Conservation (phyloP, 53 echinoderm and acorn worm genomes). For the Astropecten irregularis region DNA sequence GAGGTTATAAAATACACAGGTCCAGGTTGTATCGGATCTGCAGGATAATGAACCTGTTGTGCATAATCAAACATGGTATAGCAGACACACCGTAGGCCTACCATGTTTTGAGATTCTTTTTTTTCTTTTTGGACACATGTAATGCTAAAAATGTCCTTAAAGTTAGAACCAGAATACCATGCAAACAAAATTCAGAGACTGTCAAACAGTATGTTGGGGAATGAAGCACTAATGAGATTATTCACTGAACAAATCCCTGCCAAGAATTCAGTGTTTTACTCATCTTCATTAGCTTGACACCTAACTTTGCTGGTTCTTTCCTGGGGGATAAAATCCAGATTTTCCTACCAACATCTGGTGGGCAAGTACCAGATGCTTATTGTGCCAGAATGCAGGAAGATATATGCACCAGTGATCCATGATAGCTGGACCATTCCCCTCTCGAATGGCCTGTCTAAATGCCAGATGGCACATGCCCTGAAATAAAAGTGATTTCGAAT, state of each 20-base stretch:
- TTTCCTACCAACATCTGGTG: constrained; percentile 18
- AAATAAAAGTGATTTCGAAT: not conserved
- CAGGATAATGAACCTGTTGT: too few species aligned
- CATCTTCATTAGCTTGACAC: not conserved
- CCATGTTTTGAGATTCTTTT: not conserved
- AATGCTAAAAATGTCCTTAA: not conserved
- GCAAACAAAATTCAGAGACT: too few species aligned
- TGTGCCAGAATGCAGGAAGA: constrained; percentile 26
- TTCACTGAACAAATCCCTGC: constrained; percentile 1
- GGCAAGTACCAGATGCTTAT: constrained; percentile 11
- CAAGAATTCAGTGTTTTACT: not conserved
- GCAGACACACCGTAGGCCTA: too few species aligned
- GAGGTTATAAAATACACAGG: too few species aligned
- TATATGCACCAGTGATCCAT: constrained; percentile 50
- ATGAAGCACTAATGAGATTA: too few species aligned
- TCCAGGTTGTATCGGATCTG: too few species aligned
- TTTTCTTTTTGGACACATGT: not conserved
- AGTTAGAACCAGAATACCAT: not conserved
- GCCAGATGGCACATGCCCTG: constrained; percentile 43
- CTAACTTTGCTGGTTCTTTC: constrained; percentile 1
- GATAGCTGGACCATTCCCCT: constrained; percentile 60
- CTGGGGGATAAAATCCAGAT: not conserved
- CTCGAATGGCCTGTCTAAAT: constrained; percentile 30
- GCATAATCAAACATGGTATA: too few species aligned
- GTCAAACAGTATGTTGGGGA: too few species aligned